Evolutionary conservation across 2,888 invertebrate genomes (phyloP).

Genomic region (Neoscelio sp.): DNA sequence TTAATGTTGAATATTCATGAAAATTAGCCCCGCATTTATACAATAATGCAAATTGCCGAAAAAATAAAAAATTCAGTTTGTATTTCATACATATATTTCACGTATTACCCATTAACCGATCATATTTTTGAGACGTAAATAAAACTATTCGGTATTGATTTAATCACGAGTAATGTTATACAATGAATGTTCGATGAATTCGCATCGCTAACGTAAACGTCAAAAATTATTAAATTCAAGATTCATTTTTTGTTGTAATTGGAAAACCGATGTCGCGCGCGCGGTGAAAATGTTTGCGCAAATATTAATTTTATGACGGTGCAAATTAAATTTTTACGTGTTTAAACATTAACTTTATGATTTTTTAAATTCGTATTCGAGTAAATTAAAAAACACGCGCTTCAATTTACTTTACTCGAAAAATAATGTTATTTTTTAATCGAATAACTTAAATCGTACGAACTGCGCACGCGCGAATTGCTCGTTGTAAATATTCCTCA

Average conservation of each 20-base stretch:
- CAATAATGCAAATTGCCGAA: conserved; percentile 14
- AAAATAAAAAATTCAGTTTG: background rate
- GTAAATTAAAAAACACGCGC: conserved; percentile 36
- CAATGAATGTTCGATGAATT: no score
- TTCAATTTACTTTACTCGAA: conserved; percentile 46
- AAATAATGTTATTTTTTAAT: conserved; percentile 60
- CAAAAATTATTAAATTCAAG: conserved; percentile 2
- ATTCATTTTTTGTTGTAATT: conserved; percentile 39
- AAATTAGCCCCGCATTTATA: conserved; percentile 8
- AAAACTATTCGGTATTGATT: background rate
- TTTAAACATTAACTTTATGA: conserved; percentile 50
- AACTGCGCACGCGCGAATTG: conserved; percentile 41
- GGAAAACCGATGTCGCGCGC: conserved; percentile 31
- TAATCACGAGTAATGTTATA: no score
- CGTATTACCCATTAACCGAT: conserved; percentile 12
- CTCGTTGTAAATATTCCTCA: conserved; percentile 22
- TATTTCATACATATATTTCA: conserved; percentile 8
- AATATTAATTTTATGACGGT: conserved; percentile 50
- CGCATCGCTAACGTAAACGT: background rate
- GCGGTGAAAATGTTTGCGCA: conserved; percentile 41
- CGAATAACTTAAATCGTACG: conserved; percentile 58
- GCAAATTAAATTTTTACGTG: conserved; percentile 50
- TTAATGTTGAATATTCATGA: conserved; percentile 6
- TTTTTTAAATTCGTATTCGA: conserved; percentile 48
- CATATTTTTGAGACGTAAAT: conserved; percentile 1